phyloP scores from a whole-genome alignment of 1,140 invertebrate species.

The Pseudoatta argentina region DNA sequence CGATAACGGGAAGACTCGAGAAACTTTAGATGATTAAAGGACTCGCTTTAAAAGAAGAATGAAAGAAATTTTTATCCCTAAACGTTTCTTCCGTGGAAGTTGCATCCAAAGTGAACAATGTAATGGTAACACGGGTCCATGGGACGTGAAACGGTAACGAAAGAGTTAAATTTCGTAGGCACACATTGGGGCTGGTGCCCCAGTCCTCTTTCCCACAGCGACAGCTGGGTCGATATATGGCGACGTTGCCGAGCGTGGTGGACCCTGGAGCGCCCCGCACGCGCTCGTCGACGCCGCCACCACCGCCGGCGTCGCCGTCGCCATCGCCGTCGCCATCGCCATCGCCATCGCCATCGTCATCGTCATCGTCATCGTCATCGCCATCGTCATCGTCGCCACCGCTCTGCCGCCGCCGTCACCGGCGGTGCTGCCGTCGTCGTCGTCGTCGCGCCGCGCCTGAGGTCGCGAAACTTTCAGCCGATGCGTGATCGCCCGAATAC shows the following conservation, averaged over 20 bases:
- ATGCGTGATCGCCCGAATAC: background rate
- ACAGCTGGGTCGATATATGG: conserved; percentile 77
- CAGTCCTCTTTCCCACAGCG: conserved; percentile 72
- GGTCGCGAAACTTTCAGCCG: conserved; percentile 44
- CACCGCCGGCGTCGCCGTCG: background rate
- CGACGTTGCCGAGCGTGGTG: conserved; percentile 76
- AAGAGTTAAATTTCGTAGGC: conserved; percentile 73
- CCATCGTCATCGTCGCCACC: no score
- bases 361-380: no score
- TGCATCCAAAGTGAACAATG: background rate
- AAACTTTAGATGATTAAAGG: background rate
- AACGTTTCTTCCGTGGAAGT: background rate
- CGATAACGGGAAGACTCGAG: background rate
- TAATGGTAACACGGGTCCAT: background rate
- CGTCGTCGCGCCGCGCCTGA: background rate
- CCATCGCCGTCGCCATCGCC: no score
- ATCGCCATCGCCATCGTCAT: no score
- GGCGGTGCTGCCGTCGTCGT: no score
- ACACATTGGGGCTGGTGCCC: conserved; percentile 67
- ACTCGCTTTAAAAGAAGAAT: background rate
- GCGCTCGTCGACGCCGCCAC: conserved; percentile 40
- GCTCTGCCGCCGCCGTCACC: no score
- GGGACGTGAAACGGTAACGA: conserved; percentile 40
- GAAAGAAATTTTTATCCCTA: background rate
- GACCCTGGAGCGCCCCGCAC: conserved; percentile 69